These are phyloP conservation scores for Exaiptasia diaphana DNA, from an alignment of 64 coral and sea anemone species.

Conservation along the genomic window DNA sequence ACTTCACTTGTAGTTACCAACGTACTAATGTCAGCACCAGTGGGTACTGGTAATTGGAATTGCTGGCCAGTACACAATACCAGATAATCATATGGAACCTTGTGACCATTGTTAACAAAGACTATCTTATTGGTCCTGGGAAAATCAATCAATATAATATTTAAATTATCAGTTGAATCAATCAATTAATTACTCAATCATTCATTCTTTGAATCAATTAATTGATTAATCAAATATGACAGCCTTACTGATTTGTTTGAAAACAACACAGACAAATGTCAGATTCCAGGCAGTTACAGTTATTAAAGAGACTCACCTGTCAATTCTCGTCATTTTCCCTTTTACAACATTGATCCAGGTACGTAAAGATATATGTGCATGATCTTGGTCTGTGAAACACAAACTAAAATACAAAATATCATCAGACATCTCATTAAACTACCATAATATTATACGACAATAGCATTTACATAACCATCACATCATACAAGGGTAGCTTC, in stretches of 20 bases:
- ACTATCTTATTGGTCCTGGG: constrained; percentile 75
- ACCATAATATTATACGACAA: background rate
- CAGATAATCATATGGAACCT: constrained; percentile 93
- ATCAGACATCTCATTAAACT: background rate
- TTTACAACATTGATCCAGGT: constrained; percentile 94
- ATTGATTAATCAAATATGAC: background rate
- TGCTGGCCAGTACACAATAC: constrained; percentile 88
- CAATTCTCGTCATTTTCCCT: constrained; percentile 82
- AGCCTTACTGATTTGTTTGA: background rate
- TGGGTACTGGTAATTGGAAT: constrained; percentile 81
- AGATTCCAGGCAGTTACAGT: too few species aligned
- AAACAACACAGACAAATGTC: background rate
- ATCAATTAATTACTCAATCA: too few species aligned
- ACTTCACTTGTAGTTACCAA: constrained; percentile 96
- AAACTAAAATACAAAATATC: constrained; percentile 25
- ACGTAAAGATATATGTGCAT: constrained; percentile 67
- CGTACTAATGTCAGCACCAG: constrained; percentile 84
- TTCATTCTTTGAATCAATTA: too few species aligned
- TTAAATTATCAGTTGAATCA: too few species aligned
- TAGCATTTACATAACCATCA: too few species aligned
- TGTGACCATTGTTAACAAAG: constrained; percentile 50
- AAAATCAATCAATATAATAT: background rate
- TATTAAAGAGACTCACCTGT: constrained; percentile 58
- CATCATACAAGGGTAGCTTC: too few species aligned
- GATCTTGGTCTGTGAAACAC: constrained; percentile 74